These are phyloP conservation scores for Hemicordylus capensis DNA, from an alignment of 2,113 vertebrate genomes.

Conservation along the genomic window DNA sequence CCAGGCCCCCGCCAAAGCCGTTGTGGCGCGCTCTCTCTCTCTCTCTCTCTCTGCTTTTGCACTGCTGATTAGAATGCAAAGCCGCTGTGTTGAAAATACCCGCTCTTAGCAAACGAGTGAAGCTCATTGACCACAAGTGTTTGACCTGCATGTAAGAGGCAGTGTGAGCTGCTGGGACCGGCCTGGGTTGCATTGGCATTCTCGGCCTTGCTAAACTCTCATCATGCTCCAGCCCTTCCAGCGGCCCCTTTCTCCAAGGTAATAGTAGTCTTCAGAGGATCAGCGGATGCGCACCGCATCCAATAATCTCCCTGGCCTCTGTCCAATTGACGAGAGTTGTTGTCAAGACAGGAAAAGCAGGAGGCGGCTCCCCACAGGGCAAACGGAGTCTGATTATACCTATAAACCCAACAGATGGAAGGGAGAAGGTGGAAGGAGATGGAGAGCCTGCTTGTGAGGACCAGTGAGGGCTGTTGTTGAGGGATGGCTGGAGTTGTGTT, in stretches of 20 bases:
- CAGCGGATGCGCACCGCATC: background rate
- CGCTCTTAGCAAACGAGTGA: background rate
- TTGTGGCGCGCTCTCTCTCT: background rate
- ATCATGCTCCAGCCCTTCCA: background rate
- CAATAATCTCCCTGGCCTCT: background rate
- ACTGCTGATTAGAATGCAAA: background rate
- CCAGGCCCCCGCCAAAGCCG: background rate
- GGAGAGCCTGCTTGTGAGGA: no score
- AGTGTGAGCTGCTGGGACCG: rapidly evolving
- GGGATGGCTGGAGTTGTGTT: no score
- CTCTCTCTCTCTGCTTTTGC: background rate
- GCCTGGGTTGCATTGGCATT: rapidly evolving
- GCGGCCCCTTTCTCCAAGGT: background rate
- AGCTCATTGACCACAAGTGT: background rate
- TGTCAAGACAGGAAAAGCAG: background rate
- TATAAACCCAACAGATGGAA: no score
- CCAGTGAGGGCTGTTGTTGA: no score
- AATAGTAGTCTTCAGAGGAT: background rate
- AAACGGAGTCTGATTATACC: background rate
- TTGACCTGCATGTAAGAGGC: background rate
- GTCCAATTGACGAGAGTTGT: background rate
- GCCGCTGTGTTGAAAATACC: background rate
- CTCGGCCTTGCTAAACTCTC: rapidly evolving
- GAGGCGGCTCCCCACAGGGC: background rate
- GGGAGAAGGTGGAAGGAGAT: no score